Evolutionary conservation across 2,113 vertebrate species (phyloP).

Genomic region (Gadus macrocephalus): DNA sequence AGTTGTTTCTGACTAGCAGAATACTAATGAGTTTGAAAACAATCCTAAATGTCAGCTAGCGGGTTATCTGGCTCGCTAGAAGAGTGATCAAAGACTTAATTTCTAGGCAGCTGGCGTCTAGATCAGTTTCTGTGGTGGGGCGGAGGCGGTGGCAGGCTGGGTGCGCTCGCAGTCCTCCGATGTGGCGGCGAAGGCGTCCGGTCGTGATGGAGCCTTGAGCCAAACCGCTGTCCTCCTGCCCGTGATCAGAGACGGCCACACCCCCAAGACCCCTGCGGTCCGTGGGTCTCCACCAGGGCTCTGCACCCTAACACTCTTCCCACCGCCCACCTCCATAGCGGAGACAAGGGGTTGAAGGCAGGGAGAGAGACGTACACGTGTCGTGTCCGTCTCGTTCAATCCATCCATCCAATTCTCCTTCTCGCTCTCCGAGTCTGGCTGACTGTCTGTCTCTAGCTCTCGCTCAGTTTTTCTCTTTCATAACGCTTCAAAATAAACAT

Average conservation of each 20-base stretch:
- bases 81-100: too few relatives aligned
- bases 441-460: conserved; percentile 8
- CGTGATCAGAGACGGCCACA: conserved; percentile 8
- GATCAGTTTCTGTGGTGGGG: too few relatives aligned
- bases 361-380: conserved; percentile 21
- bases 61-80: too few relatives aligned
- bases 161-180: too few relatives aligned
- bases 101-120: too few relatives aligned
- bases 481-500: background rate
- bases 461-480: background rate
- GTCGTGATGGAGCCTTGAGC: too few relatives aligned
- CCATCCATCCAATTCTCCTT: conserved; percentile 3
- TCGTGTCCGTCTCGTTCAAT: too few relatives aligned
- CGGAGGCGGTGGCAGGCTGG: too few relatives aligned
- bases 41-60: too few relatives aligned
- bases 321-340: conserved; percentile 26
- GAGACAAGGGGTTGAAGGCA: conserved; percentile 23
- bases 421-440: conserved; percentile 20
- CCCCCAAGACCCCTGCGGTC: conserved; percentile 28
- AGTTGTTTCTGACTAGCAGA: too few relatives aligned
- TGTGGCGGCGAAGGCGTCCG: too few relatives aligned
- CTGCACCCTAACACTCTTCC: conserved; percentile 40
- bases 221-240: conserved; percentile 17
- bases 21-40: too few relatives aligned
- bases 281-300: conserved; percentile 38